These are phyloP conservation scores for Drosophila putrida DNA, from an alignment of 2,888 invertebrate genomes.

Conservation along the genomic window DNA sequence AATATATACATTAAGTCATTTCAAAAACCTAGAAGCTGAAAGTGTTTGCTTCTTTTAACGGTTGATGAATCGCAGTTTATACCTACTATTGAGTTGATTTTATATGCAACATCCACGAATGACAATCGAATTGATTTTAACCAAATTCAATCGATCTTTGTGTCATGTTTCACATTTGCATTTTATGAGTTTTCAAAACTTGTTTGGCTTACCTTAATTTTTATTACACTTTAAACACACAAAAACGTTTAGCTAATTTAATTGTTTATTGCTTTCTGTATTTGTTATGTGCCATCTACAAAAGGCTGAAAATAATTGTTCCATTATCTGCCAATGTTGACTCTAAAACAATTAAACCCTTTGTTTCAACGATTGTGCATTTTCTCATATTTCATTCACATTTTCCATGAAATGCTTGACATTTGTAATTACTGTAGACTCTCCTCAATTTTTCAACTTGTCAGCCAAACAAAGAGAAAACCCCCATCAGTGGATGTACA, in stretches of 20 bases:
- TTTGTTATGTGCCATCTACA: conserved; percentile 22
- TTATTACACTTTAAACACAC: conserved; percentile 51
- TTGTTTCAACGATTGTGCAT: conserved; percentile 11
- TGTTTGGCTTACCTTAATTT: conserved; percentile 42
- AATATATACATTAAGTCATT: conserved; percentile 17
- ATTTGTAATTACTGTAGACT: neutral
- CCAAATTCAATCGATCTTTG: conserved; percentile 33
- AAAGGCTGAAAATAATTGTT: conserved; percentile 20
- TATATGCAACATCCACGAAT: conserved; percentile 1
- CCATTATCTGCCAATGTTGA: conserved; percentile 13
- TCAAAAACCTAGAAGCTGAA: conserved; percentile 9
- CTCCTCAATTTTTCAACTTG: neutral
- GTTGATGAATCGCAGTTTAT: neutral
- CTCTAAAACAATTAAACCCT: conserved; percentile 22
- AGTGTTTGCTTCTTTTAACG: conserved; percentile 21
- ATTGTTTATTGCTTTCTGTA: conserved; percentile 42
- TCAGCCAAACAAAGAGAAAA: conserved; percentile 6
- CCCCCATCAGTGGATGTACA: neutral
- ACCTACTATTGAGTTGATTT: neutral
- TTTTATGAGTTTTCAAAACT: conserved; percentile 40
- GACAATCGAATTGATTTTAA: conserved; percentile 22
- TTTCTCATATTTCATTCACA: neutral
- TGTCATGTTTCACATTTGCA: conserved; percentile 46
- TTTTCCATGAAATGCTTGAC: neutral
- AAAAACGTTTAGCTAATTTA: conserved; percentile 61